Conservation (phyloP, 2,888 invertebrate genomes). For the Stegophylla sp. region DNA sequence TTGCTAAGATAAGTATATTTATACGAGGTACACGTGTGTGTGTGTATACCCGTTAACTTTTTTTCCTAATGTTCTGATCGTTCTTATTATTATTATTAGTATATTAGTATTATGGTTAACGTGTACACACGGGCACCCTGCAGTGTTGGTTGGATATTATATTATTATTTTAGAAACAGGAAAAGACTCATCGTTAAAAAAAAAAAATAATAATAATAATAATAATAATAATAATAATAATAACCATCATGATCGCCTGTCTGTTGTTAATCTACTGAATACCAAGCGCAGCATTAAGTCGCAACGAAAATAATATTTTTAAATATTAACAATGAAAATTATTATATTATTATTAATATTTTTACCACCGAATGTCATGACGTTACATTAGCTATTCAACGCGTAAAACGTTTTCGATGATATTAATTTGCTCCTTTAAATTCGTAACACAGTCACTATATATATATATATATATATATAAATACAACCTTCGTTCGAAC, state of each 20-base stretch:
- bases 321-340: conserved; percentile 32
- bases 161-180: neutral
- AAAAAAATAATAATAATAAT: too few species aligned
- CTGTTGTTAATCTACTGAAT: conserved; percentile 6
- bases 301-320: conserved; percentile 16
- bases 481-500: conserved; percentile 3
- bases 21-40: too few species aligned
- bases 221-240: too few species aligned
- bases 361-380: neutral
- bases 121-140: neutral
- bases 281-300: neutral
- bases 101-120: neutral
- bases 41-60: neutral
- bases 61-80: neutral
- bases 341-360: too few species aligned
- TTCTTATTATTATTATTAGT: neutral
- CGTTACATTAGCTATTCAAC: neutral
- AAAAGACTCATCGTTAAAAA: conserved; percentile 16
- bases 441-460: neutral
- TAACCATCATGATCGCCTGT: neutral
- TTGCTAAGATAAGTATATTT: neutral
- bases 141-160: conserved; percentile 4
- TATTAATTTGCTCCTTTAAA: neutral
- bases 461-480: too few species aligned
- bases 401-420: neutral